A percentile compares a stretch with the other conserved stretches of the same genome.
Conservation (phyloP, 30 jellyfish, hydroid and myxozoan genomes). For the Pseudorhiza aurosa region DNA sequence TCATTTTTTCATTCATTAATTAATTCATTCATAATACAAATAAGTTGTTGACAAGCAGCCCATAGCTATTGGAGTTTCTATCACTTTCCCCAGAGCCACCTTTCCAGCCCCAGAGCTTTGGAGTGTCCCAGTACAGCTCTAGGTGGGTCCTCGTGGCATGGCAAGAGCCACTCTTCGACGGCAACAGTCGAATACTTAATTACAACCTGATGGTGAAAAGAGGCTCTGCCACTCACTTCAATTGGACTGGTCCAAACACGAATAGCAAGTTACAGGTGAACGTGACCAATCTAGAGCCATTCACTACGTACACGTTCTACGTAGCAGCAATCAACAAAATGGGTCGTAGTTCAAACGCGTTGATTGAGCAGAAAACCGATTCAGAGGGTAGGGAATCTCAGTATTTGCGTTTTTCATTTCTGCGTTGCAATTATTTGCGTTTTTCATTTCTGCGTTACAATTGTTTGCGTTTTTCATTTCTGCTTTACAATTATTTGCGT, state of each 20-base stretch:
- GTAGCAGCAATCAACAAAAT: constrained; percentile 5
- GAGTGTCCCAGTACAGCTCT: background rate
- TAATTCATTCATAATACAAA: too few species aligned
- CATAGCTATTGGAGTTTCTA: too few species aligned
- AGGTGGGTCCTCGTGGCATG: constrained; percentile 14
- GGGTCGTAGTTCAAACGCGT: background rate
- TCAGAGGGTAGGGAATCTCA: constrained; percentile 7
- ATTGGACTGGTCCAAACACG: too few species aligned
- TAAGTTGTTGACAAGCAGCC: too few species aligned
- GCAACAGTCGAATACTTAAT: constrained; percentile 5
- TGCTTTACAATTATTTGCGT: background rate
- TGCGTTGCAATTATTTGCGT: background rate
- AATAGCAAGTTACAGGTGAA: background rate
- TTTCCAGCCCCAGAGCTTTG: background rate
- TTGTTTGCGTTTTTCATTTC: background rate
- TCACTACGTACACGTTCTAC: constrained; percentile 12
- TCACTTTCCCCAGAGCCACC: constrained; percentile 47
- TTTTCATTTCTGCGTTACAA: background rate
- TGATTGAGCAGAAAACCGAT: background rate
- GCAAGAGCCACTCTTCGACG: constrained; percentile 15
- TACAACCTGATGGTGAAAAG: background rate
- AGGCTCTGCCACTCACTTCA: background rate
- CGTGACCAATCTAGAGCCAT: constrained; percentile 22
- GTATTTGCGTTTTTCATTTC: background rate
- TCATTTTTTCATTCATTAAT: too few species aligned